These are phyloP conservation scores for Paramacrobiotus metropolitanus DNA, from an alignment of 1,140 invertebrate genomes.

Conservation along the genomic window DNA sequence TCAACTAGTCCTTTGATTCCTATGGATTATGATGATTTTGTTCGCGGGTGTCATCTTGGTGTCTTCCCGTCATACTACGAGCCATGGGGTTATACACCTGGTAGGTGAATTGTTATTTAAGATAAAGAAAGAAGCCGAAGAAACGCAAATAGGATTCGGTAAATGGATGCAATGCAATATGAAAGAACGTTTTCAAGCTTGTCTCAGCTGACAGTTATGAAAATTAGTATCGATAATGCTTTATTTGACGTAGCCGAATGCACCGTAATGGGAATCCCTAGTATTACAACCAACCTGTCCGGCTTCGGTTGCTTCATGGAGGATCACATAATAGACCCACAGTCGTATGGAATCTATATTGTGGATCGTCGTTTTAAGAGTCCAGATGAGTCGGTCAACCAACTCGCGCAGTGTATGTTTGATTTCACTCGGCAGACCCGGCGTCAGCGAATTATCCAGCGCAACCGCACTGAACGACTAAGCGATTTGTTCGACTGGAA, in stretches of 20 bases:
- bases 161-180: no score
- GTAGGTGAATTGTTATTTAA: constrained; percentile 15
- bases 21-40: constrained; percentile 97
- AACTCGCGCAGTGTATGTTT: constrained; percentile 69
- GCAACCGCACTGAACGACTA: constrained; percentile 86
- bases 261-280: constrained; percentile 97
- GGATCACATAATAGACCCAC: constrained; percentile 87
- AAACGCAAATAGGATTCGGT: no score
- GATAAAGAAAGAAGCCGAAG: background rate
- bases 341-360: constrained; percentile 96
- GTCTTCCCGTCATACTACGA: constrained; percentile 99
- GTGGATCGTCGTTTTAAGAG: constrained; percentile 73
- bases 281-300: constrained; percentile 86
- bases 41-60: constrained; percentile 90
- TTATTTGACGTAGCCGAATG: constrained; percentile 49
- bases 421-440: constrained; percentile 75
- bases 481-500: constrained; percentile 96
- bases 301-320: constrained; percentile 98
- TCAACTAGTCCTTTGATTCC: constrained; percentile 94
- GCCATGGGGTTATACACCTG: constrained; percentile 96
- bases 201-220: no score
- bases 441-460: constrained; percentile 86
- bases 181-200: no score
- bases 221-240: background rate
- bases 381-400: constrained; percentile 68